phyloP scores from a whole-genome alignment of 2,113 vertebrate species.

The Tetrax tetrax region DNA sequence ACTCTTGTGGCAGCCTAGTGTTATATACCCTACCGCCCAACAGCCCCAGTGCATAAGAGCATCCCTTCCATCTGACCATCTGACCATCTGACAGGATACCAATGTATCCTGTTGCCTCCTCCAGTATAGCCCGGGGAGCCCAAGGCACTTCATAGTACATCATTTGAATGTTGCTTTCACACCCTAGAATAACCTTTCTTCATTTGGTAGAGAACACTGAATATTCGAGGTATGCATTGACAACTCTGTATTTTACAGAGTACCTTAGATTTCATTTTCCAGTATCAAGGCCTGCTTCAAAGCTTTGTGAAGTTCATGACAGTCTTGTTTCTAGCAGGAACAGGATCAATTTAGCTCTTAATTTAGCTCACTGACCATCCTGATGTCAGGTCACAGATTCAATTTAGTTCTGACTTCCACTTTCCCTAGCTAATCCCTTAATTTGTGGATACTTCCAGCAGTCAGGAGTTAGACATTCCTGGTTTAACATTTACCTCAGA shows the following conservation, averaged over 20 bases:
- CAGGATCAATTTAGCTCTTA: conserved; percentile 6
- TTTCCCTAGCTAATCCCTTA: conserved; percentile 7
- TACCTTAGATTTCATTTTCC: conserved; percentile 14
- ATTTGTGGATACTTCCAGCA: conserved; percentile 21
- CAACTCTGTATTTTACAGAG: background rate
- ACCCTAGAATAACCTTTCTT: background rate
- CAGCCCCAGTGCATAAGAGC: background rate
- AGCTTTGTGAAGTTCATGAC: conserved; percentile 11
- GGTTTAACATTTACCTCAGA: background rate
- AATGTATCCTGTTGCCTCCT: background rate
- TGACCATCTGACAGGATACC: too few relatives aligned
- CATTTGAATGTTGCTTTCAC: background rate
- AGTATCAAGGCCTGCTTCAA: background rate
- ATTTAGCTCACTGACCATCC: conserved; percentile 13
- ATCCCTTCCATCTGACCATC: background rate
- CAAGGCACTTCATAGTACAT: background rate
- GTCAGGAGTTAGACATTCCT: background rate
- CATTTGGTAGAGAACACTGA: background rate
- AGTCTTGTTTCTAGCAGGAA: background rate
- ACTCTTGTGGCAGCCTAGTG: background rate
- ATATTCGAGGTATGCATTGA: background rate
- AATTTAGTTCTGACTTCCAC: conserved; percentile 30
- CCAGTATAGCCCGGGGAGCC: background rate
- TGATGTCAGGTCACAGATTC: conserved; percentile 19
- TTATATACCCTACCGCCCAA: background rate